These are phyloP conservation scores for Solea senegalensis DNA, from an alignment of 2,113 vertebrate species.

Conservation along the genomic window DNA sequence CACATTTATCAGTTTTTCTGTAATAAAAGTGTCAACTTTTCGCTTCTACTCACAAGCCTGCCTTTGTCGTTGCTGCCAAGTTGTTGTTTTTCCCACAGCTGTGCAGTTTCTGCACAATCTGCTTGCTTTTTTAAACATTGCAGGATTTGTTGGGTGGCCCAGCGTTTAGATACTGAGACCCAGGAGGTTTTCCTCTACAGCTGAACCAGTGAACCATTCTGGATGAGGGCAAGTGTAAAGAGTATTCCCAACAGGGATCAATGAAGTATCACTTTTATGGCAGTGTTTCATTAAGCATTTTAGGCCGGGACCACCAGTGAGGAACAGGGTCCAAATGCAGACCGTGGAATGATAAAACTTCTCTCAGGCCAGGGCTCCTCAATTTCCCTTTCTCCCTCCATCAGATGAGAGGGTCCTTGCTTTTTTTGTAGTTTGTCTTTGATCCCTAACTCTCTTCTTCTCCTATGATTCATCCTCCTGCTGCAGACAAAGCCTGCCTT, in stretches of 20 bases:
- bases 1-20: conserved; percentile 42
- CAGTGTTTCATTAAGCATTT: conserved; percentile 48
- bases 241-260: conserved; percentile 50
- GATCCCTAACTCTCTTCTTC: conserved; percentile 68
- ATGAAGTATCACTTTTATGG: conserved; percentile 60
- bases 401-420: conserved; percentile 64
- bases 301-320: conserved; percentile 48
- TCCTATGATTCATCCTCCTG: conserved; percentile 67
- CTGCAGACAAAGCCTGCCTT: conserved; percentile 68
- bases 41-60: conserved; percentile 28
- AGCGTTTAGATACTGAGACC: background rate
- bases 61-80: conserved; percentile 13
- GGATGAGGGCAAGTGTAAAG: conserved; percentile 27
- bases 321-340: conserved; percentile 29
- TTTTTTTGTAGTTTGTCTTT: conserved; percentile 66
- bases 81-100: background rate
- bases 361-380: conserved; percentile 51
- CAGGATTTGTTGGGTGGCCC: conserved; percentile 9
- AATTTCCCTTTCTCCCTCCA: conserved; percentile 59
- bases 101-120: no score
- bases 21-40: conserved; percentile 26
- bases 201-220: conserved; percentile 36
- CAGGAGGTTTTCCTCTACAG: conserved; percentile 32
- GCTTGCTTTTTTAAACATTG: no score
- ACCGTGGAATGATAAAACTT: conserved; percentile 53